Conservation (phyloP, 2,797 vertebrate species). For the Phoxinus dragarum region DNA sequence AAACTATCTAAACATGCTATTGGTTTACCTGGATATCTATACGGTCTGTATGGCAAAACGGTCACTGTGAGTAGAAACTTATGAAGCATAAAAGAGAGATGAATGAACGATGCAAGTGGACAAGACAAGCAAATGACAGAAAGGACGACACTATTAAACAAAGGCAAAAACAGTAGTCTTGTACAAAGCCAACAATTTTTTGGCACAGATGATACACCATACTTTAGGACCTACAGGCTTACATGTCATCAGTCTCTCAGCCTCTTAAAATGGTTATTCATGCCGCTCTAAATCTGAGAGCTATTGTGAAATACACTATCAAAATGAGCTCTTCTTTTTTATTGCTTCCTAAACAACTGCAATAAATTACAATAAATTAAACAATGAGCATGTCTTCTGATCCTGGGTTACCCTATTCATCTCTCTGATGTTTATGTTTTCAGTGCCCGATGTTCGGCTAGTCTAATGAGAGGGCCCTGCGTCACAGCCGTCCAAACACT, state of each 20-base stretch:
- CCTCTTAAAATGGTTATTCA: not conserved
- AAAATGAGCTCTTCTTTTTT: not conserved
- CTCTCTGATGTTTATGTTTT: conserved; percentile 4
- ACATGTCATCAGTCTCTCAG: not conserved
- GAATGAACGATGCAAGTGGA: not conserved
- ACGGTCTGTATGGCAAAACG: not conserved
- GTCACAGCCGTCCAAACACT: conserved; percentile 3
- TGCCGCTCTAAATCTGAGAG: not conserved
- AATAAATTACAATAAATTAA: conserved; percentile 28
- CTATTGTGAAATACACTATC: conserved; percentile 2
- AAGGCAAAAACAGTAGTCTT: not conserved
- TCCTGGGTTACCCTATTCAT: not conserved
- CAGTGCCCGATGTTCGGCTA: not conserved
- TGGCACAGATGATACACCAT: not conserved
- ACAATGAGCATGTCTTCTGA: not conserved
- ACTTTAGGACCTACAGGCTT: not conserved
- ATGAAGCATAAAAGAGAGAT: not conserved
- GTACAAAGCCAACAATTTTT: not conserved
- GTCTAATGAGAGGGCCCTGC: not conserved
- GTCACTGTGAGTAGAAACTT: not conserved
- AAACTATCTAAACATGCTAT: not conserved
- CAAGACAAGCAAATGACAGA: not conserved
- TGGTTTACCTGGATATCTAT: not conserved
- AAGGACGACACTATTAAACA: not conserved
- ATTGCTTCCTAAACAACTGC: conserved; percentile 10